Percentiles rank a stretch among this genome's conserved stretches.
These are phyloP conservation scores for Montipora foliosa DNA, from an alignment of 64 coral and sea anemone genomes.

Conservation along the genomic window DNA sequence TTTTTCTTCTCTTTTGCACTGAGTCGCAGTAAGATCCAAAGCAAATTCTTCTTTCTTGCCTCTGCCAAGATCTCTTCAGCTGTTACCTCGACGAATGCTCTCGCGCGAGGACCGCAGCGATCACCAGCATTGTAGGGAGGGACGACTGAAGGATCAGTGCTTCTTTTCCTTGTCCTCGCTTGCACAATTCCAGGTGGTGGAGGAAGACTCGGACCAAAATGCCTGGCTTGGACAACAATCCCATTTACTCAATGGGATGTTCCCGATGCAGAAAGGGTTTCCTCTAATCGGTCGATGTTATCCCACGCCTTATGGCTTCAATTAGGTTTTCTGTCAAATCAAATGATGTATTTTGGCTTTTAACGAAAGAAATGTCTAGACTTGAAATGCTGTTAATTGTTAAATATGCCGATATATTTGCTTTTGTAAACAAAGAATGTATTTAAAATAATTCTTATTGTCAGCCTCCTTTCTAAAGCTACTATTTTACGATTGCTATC, in stretches of 20 bases:
- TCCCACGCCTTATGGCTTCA: conserved; percentile 27
- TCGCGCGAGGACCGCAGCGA: background rate
- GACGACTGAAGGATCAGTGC: conserved; percentile 52
- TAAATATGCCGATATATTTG: too few species aligned
- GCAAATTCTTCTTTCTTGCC: conserved; percentile 63
- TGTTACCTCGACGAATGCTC: conserved; percentile 47
- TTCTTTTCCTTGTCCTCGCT: conserved; percentile 52
- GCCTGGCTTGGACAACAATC: too few species aligned
- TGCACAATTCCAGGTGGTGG: conserved; percentile 1
- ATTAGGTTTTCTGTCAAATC: too few species aligned
- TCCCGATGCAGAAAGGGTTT: conserved; percentile 46
- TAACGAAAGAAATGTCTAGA: too few species aligned
- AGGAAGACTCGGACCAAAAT: too few species aligned
- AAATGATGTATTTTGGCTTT: too few species aligned
- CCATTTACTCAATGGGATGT: background rate
- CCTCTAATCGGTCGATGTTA: conserved; percentile 81
- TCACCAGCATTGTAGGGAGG: conserved; percentile 56
- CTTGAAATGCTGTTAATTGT: too few species aligned
- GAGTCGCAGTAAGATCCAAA: conserved; percentile 63
- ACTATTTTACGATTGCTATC: too few species aligned
- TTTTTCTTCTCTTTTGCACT: conserved; percentile 29
- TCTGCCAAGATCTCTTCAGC: conserved; percentile 31
- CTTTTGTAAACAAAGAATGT: too few species aligned
- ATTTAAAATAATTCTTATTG: too few species aligned
- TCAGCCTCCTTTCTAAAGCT: too few species aligned